Evolutionary conservation across 2,113 vertebrate species (phyloP).

Genomic region (Cathartes aura): DNA sequence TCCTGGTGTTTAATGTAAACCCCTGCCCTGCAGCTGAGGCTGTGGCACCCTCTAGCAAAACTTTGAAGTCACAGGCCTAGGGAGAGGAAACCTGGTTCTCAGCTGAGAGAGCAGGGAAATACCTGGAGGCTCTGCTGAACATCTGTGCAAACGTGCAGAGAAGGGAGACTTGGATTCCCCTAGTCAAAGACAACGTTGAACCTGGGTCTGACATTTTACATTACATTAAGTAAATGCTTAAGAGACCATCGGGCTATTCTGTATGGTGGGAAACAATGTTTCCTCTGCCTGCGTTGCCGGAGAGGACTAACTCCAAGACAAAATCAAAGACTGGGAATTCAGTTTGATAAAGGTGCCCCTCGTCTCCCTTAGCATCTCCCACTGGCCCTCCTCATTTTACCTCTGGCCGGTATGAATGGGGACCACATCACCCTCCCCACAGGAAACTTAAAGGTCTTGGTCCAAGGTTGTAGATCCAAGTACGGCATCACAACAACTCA

Average conservation of each 20-base stretch:
- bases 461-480: background rate
- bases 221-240: background rate
- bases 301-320: background rate
- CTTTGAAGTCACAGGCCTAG: background rate
- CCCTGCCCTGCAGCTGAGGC: background rate
- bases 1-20: background rate
- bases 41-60: background rate
- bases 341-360: background rate
- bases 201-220: background rate
- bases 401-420: background rate
- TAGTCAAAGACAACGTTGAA: background rate
- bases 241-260: background rate
- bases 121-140: background rate
- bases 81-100: background rate
- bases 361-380: background rate
- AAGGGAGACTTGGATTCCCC: background rate
- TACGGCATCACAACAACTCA: background rate
- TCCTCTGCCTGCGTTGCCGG: background rate
- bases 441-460: background rate
- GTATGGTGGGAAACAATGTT: background rate
- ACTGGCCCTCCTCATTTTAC: background rate
- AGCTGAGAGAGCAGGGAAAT: background rate
- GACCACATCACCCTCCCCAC: background rate
- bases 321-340: background rate
- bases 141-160: rapidly evolving